Evolutionary conservation across 2,797 vertebrate genomes (phyloP).

Genomic region (Tarsius wallacei): DNA sequence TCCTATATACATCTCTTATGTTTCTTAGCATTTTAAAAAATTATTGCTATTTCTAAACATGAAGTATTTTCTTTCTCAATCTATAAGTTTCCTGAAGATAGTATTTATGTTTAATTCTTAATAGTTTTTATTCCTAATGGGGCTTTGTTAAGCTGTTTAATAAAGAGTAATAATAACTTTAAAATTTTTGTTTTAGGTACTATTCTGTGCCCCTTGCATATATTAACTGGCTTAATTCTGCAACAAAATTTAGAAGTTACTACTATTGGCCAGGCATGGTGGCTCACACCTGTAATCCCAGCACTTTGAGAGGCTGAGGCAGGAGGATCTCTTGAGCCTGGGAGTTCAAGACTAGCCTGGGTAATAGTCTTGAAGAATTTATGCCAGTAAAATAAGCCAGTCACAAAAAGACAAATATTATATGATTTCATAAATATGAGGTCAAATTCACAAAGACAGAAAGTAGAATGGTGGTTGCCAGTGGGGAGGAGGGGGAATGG

Average conservation of each 20-base stretch:
- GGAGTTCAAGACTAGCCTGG: too few species aligned
- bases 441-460: background rate
- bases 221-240: background rate
- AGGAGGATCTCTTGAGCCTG: too few species aligned
- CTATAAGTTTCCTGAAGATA: background rate
- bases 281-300: too few species aligned
- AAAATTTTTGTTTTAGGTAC: background rate
- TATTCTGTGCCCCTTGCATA: background rate
- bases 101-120: slow-evolving; percentile 11
- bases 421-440: background rate
- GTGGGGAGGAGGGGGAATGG: background rate
- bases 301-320: too few species aligned
- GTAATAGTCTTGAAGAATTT: background rate
- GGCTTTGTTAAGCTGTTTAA: slow-evolving; percentile 14
- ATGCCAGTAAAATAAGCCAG: background rate
- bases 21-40: slow-evolving; percentile 16
- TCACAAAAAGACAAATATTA: background rate
- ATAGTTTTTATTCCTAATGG: slow-evolving; percentile 23
- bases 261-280: background rate
- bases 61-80: slow-evolving; percentile 5
- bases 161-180: background rate
- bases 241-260: slow-evolving; percentile 18
- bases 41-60: background rate
- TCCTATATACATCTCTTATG: background rate
- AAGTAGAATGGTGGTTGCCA: too few species aligned